Conservation (phyloP, 1,140 invertebrate species). For the Globodera rostochiensis region DNA sequence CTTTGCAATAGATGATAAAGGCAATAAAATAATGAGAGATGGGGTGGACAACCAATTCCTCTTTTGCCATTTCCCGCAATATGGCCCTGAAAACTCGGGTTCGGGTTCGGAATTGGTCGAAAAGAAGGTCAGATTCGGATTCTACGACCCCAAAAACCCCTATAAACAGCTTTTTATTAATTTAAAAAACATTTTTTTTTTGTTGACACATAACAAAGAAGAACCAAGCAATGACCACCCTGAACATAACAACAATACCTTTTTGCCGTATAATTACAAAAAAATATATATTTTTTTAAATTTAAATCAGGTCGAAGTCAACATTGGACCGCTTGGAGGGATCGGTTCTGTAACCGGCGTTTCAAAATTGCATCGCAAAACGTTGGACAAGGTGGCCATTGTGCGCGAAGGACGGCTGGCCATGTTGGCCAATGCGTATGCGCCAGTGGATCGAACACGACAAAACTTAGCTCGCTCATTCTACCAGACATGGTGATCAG, state of each 20-base stretch:
- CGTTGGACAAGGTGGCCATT: slow-evolving; percentile 32
- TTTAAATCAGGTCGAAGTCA: slow-evolving; percentile 74
- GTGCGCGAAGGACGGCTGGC: background rate
- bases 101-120: too few species aligned
- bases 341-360: slow-evolving; percentile 78
- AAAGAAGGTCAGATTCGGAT: too few species aligned
- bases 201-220: too few species aligned
- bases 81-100: too few species aligned
- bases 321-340: slow-evolving; percentile 85
- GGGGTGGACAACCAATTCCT: too few species aligned
- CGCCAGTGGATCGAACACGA: slow-evolving; percentile 52
- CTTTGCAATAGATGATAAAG: too few species aligned
- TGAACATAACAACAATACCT: background rate
- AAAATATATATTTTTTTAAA: slow-evolving; percentile 71
- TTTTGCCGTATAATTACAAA: too few species aligned
- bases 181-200: too few species aligned
- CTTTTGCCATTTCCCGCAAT: too few species aligned
- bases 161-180: too few species aligned
- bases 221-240: background rate
- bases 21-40: too few species aligned
- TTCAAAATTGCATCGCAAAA: slow-evolving; percentile 51
- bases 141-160: too few species aligned
- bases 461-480: slow-evolving; percentile 47
- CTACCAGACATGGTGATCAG: slow-evolving; percentile 50
- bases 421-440: slow-evolving; percentile 1